Evolutionary conservation across 1,140 invertebrate species (phyloP).

Genomic region (Aphelenchoides besseyi): DNA sequence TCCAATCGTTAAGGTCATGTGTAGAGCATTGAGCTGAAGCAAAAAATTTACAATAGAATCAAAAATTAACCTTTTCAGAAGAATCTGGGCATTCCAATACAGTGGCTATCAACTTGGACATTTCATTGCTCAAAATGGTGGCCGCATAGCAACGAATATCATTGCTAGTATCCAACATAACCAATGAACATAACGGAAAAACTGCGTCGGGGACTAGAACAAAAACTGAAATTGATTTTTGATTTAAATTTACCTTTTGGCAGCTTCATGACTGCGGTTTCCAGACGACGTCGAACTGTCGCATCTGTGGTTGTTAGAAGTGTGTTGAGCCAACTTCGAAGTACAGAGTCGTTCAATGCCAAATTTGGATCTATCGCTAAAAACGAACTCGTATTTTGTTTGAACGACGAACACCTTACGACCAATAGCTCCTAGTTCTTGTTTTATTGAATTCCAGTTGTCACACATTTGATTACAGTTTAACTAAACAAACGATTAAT

Average conservation of each 20-base stretch:
- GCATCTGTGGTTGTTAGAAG: background rate
- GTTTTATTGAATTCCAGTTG: background rate
- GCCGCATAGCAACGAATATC: conserved; percentile 7
- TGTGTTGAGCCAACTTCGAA: background rate
- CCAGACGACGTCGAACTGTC: background rate
- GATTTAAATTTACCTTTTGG: background rate
- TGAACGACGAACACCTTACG: background rate
- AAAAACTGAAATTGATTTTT: background rate
- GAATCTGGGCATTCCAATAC: background rate
- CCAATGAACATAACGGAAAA: background rate
- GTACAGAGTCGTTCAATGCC: background rate
- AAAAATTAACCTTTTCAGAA: background rate
- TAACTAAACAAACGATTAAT: no score
- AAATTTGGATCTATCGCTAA: background rate
- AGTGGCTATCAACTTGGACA: background rate
- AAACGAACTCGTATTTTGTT: background rate
- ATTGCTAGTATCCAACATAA: background rate
- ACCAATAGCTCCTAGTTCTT: background rate
- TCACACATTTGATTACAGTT: no score
- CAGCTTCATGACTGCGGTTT: background rate
- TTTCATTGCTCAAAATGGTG: background rate
- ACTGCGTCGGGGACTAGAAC: background rate
- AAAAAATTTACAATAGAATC: background rate
- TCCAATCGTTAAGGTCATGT: background rate
- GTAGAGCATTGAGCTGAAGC: conserved; percentile 5